Conservation (phyloP, 2,113 vertebrate species). For the Paramormyrops kingsleyae region DNA sequence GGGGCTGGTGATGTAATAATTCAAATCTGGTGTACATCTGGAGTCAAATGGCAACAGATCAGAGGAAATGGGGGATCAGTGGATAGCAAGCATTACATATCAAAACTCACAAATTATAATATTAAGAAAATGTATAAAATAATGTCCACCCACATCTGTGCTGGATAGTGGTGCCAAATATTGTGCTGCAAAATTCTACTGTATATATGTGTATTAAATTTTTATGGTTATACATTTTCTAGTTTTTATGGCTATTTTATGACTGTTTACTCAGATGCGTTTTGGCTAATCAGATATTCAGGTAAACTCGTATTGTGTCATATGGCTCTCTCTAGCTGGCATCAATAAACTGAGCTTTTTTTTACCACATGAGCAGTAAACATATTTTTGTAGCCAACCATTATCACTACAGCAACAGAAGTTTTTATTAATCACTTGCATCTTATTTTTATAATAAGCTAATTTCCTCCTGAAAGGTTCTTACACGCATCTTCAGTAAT, state of each 20-base stretch:
- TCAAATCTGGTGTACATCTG: background rate
- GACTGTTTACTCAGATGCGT: background rate
- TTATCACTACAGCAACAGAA: background rate
- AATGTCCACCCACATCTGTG: background rate
- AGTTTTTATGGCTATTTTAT: background rate
- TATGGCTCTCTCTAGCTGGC: background rate
- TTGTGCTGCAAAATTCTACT: background rate
- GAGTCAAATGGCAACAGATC: background rate
- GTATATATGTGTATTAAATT: background rate
- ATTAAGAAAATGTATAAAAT: background rate
- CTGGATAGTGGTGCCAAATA: background rate
- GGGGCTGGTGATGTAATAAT: background rate
- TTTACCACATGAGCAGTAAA: background rate
- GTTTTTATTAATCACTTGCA: background rate
- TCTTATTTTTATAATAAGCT: background rate
- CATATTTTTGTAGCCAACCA: background rate
- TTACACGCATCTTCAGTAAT: background rate
- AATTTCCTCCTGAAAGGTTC: background rate
- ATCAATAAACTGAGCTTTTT: background rate
- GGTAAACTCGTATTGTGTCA: background rate
- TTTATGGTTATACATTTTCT: background rate
- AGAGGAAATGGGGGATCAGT: background rate
- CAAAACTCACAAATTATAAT: background rate
- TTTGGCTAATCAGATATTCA: background rate
- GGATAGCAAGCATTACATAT: background rate